A percentile compares a stretch with the other conserved stretches of the same genome.
Conservation (phyloP, 35 echinoderm and acorn worm species). For the Strongylocentrotus purpuratus region DNA sequence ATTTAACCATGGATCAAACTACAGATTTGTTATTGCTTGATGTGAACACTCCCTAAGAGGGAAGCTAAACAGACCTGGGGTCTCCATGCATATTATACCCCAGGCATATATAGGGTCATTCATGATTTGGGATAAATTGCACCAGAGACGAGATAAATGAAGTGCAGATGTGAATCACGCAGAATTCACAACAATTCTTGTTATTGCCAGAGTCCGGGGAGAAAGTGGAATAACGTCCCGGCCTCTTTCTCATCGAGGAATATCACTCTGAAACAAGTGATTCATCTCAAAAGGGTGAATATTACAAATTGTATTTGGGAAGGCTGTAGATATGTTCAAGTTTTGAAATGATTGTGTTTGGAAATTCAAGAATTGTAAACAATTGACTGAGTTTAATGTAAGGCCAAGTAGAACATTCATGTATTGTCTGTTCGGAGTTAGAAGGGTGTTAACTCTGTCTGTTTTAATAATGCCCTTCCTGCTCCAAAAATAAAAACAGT, state of each 20-base stretch:
- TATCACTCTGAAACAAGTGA: neutral
- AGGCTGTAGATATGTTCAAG: too few relatives aligned
- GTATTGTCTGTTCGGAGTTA: too few relatives aligned
- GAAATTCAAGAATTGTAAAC: too few relatives aligned
- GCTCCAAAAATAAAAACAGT: too few relatives aligned
- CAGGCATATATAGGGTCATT: slow-evolving; percentile 10
- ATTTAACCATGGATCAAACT: too few relatives aligned
- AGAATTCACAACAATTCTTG: neutral
- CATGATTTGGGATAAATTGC: slow-evolving; percentile 17
- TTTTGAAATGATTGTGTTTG: too few relatives aligned
- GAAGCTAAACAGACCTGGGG: neutral
- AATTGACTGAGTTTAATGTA: too few relatives aligned
- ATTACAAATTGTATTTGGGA: too few relatives aligned
- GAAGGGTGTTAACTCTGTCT: too few relatives aligned
- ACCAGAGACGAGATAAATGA: neutral
- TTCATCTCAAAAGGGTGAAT: neutral
- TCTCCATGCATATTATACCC: neutral
- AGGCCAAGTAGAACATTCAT: too few relatives aligned
- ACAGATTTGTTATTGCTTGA: too few relatives aligned
- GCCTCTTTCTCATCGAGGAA: neutral
- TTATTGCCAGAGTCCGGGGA: neutral
- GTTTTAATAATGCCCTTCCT: too few relatives aligned
- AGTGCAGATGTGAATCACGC: neutral
- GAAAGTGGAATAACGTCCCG: neutral
- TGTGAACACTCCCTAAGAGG: neutral